Evolutionary conservation across 2,113 vertebrate genomes (phyloP), one percentile per base, ranked within the genome.

Genomic region (Bolborhynchus lineola): DNA sequence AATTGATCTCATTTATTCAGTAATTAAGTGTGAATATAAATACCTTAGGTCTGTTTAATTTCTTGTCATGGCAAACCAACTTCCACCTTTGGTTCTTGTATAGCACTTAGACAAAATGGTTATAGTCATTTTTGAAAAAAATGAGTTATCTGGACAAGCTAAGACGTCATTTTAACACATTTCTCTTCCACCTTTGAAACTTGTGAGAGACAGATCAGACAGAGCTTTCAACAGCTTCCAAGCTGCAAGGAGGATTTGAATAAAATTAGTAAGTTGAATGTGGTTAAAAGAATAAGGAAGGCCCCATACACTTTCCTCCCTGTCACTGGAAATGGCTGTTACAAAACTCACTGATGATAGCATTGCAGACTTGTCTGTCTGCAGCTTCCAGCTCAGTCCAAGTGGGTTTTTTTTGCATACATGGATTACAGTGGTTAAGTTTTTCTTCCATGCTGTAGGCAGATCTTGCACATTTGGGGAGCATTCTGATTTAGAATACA

Each of bases 371-470:
- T 78, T 49, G 12, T 72, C 21, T 88, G 37, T 90, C 52, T 20
- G 49, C 37, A 57, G 64, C 63, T 64, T 31, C 60, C 28, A 37
- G 42, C 69, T 88, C 31, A 44, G 53, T 60, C 39, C 25, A 65
- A 75, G 46, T 20, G 5, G 11, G 84, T 10, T 20, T 87, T 87
- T 86, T 63, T 42, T 35, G 33, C 57, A 15, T 53, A 16, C 3
- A 3, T 50, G 62, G 81, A 88, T 44, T 18, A 68, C 47, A 96
- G 33, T 70, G 59, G 57, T 86, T 82, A 67, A 37, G 16, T 47
- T 89, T 91, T 96, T 89, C 37, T 76, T 88, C 82, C 50, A 18
- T 85, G 76, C 75, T 95, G 55, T 85, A 88, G 93, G 83, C 76
- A 95, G 65, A 90, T 62, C n/a, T 91, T 88, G 68, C 81, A 87